Evolutionary conservation across 2,113 vertebrate genomes (phyloP).

Genomic region (Melanerpes aurifrons): DNA sequence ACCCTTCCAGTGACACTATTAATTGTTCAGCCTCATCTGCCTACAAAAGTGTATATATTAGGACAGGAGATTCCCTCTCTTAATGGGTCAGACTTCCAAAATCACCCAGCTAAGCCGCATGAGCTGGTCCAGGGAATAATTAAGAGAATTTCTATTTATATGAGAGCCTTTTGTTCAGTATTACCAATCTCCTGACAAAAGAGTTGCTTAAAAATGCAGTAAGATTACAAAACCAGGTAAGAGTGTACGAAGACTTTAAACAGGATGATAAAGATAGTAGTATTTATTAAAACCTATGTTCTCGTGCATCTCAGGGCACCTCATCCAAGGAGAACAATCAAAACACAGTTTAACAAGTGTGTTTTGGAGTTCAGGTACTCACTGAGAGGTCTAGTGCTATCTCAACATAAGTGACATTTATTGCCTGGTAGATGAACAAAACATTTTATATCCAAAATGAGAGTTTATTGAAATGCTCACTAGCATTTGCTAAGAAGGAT

Average conservation of each 20-base stretch:
- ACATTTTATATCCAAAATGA: neutral
- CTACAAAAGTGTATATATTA: neutral
- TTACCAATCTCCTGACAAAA: slow-evolving; percentile 2
- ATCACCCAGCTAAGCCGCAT: neutral
- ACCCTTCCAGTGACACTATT: neutral
- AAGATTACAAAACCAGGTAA: slow-evolving; percentile 20
- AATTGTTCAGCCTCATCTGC: neutral
- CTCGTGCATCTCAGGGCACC: neutral
- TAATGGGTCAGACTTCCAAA: neutral
- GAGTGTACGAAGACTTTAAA: neutral
- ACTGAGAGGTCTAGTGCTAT: neutral
- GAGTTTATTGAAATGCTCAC: neutral
- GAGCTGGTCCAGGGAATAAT: neutral
- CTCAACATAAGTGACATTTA: neutral
- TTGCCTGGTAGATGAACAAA: neutral
- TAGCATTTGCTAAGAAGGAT: neutral
- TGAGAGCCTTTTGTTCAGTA: neutral
- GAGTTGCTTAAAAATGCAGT: neutral
- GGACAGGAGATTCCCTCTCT: neutral
- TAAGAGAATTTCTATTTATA: neutral
- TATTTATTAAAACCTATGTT: neutral
- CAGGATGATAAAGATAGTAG: slow-evolving; percentile 29
- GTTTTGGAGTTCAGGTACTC: neutral
- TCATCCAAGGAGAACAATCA: neutral
- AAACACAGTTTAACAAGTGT: neutral